Evolutionary conservation across 1,140 invertebrate species (phyloP).

Genomic region (Eurosta solidaginis): DNA sequence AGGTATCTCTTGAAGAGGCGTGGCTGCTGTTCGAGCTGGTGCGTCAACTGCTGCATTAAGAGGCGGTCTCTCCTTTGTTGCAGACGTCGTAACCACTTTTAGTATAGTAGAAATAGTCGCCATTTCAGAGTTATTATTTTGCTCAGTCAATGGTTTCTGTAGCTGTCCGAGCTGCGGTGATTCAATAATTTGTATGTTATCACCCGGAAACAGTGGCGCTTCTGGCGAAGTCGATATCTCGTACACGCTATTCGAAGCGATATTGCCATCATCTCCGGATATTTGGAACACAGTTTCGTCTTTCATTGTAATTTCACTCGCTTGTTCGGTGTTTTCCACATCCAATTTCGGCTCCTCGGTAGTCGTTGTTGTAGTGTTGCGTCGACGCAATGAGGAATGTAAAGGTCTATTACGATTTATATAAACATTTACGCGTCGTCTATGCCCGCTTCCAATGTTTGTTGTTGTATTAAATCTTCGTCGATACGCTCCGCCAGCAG

Average conservation of each 20-base stretch:
- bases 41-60: not conserved
- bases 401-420: not conserved
- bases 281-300: conserved; percentile 3
- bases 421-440: not conserved
- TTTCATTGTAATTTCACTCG: not conserved
- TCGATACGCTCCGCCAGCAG: not conserved
- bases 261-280: conserved; percentile 27
- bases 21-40: conserved; percentile 14
- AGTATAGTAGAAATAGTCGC: conserved; percentile 35
- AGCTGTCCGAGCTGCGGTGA: conserved; percentile 43
- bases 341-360: not conserved
- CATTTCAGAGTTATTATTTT: conserved; percentile 31
- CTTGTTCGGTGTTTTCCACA: not conserved
- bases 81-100: conserved; percentile 31
- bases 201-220: not conserved
- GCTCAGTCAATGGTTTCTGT: conserved; percentile 35
- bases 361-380: not conserved
- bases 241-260: conserved; percentile 52
- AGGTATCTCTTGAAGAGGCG: conserved; percentile 26
- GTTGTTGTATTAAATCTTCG: not conserved
- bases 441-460: not conserved
- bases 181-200: conserved; percentile 51
- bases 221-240: conserved; percentile 35
- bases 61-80: not conserved
- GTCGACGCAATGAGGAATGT: not conserved